Conservation (phyloP, 2,888 invertebrate genomes). For the Eupithecia pulchellata region DNA sequence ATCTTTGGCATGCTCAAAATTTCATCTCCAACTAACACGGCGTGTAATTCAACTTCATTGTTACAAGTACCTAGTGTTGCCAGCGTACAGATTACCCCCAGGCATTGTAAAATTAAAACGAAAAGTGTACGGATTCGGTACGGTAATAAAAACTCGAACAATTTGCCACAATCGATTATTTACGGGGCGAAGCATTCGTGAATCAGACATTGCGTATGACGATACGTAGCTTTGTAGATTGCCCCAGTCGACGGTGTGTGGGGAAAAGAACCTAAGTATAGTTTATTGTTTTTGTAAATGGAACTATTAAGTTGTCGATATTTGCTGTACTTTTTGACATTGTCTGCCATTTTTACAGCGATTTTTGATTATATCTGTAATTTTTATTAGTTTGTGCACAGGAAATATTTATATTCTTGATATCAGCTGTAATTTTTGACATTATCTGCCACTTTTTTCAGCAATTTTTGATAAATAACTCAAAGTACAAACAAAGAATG, state of each 20-base stretch:
- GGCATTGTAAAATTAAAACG: slow-evolving; percentile 44
- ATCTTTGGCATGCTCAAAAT: neutral
- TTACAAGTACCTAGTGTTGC: slow-evolving; percentile 17
- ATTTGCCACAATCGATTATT: slow-evolving; percentile 67
- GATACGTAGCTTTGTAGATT: neutral
- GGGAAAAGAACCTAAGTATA: neutral
- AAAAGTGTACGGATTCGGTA: slow-evolving; percentile 57
- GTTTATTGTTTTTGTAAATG: neutral
- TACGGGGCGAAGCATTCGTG: slow-evolving; percentile 36
- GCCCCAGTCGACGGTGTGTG: neutral
- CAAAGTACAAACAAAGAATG: too few relatives aligned
- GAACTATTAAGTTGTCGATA: too few relatives aligned
- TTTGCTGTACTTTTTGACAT: too few relatives aligned
- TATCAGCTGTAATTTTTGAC: too few relatives aligned
- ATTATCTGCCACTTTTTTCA: too few relatives aligned
- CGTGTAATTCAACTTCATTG: slow-evolving; percentile 1
- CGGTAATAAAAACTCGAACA: slow-evolving; percentile 62
- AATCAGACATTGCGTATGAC: slow-evolving; percentile 4
- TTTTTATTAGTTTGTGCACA: too few relatives aligned
- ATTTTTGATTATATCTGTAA: too few relatives aligned
- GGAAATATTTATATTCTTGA: too few relatives aligned
- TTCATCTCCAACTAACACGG: neutral
- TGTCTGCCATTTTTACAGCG: too few relatives aligned
- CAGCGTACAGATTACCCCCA: slow-evolving; percentile 10
- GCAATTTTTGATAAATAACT: too few relatives aligned